phyloP scores from a whole-genome alignment of 2,797 vertebrate species.

The Alcedo quadribrachys region DNA sequence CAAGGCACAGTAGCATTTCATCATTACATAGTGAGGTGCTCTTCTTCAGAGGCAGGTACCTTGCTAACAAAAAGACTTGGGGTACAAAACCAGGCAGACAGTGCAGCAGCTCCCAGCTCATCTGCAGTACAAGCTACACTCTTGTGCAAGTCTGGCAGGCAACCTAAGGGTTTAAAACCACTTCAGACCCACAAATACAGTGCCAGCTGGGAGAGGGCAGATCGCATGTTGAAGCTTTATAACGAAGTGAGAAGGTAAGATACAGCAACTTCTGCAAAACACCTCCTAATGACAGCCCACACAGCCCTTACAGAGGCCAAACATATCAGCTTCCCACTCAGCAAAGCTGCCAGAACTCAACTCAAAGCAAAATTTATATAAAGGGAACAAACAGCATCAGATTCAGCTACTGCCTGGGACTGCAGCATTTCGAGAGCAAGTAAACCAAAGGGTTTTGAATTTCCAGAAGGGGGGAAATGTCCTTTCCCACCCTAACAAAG shows the following conservation, averaged over 20 bases:
- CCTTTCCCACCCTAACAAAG: slow-evolving; percentile 18
- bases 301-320: slow-evolving; percentile 67
- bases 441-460: background rate
- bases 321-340: slow-evolving; percentile 73
- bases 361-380: slow-evolving; percentile 62
- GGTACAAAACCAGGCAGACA: background rate
- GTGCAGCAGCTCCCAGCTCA: background rate
- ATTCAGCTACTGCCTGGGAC: slow-evolving; percentile 35
- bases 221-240: slow-evolving; percentile 49
- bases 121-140: background rate
- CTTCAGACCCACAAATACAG: slow-evolving; percentile 45
- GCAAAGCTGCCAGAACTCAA: slow-evolving; percentile 67
- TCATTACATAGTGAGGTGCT: background rate
- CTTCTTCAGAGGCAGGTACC: background rate
- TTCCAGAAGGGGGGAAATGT: background rate
- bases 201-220: slow-evolving; percentile 61
- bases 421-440: slow-evolving; percentile 36
- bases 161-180: slow-evolving; percentile 9
- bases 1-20: background rate
- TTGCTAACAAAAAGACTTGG: background rate
- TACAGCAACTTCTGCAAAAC: slow-evolving; percentile 70
- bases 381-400: slow-evolving; percentile 64
- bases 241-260: slow-evolving; percentile 65
- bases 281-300: slow-evolving; percentile 72
- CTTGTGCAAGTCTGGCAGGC: slow-evolving; percentile 44